Evolutionary conservation across 2,888 invertebrate species (phyloP).

Genomic region (Machimus rusticus): DNA sequence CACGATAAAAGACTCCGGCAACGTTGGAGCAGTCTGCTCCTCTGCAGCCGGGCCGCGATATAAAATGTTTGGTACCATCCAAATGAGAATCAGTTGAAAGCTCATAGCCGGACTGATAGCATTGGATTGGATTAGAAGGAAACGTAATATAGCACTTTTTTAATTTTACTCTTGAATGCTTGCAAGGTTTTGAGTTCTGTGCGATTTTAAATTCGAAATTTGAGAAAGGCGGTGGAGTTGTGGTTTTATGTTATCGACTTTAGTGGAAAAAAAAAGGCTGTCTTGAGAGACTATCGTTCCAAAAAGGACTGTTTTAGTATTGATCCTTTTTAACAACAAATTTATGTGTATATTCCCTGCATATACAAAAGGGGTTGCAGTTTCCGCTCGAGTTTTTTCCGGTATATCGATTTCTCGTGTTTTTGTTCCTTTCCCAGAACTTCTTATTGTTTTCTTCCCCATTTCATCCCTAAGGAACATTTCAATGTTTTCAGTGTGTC

Average conservation of each 20-base stretch:
- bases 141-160: not conserved
- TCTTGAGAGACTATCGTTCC: not conserved
- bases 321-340: not conserved
- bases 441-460: constrained; percentile 13
- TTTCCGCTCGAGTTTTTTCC: constrained; percentile 21
- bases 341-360: not conserved
- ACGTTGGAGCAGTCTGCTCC: not conserved
- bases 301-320: constrained; percentile 36
- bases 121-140: constrained; percentile 26
- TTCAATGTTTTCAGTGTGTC: not conserved
- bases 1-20: not conserved
- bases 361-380: constrained; percentile 15
- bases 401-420: constrained; percentile 33
- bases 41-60: not conserved
- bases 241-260: not conserved
- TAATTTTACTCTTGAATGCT: not conserved
- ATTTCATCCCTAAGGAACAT: constrained; percentile 3
- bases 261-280: not conserved
- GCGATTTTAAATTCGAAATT: not conserved
- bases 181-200: constrained; percentile 6
- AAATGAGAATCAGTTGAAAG: constrained; percentile 50
- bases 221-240: not conserved
- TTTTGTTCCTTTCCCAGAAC: not conserved
- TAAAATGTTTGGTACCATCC: constrained; percentile 38
- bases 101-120: constrained; percentile 57